phyloP scores from a whole-genome alignment of 2,888 invertebrate genomes.

The Campopleginae sp. region DNA sequence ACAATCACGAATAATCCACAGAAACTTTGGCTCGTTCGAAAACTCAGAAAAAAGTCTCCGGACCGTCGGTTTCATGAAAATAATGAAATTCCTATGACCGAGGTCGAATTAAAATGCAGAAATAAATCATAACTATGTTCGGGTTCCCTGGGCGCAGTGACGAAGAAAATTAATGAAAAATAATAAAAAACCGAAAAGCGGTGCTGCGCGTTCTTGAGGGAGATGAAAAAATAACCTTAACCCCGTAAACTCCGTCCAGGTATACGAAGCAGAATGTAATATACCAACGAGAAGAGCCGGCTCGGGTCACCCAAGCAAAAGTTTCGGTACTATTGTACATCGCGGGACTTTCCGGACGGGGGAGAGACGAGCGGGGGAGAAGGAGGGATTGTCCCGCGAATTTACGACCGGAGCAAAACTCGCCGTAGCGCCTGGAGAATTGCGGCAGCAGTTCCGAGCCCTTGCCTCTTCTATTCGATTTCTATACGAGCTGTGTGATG shows the following conservation, averaged over 20 bases:
- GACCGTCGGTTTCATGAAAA: neutral
- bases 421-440: slow-evolving; percentile 50
- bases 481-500: slow-evolving; percentile 24
- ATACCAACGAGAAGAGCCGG: slow-evolving; percentile 45
- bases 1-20: neutral
- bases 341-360: slow-evolving; percentile 43
- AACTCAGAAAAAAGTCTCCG: neutral
- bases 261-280: slow-evolving; percentile 63
- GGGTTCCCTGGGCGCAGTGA: neutral
- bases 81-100: neutral
- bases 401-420: slow-evolving; percentile 65
- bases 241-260: slow-evolving; percentile 52
- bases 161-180: neutral
- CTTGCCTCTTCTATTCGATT: slow-evolving; percentile 56
- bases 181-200: slow-evolving; percentile 11
- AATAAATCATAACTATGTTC: slow-evolving; percentile 2
- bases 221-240: neutral
- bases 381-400: slow-evolving; percentile 48
- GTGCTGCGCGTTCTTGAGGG: neutral
- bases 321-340: slow-evolving; percentile 60
- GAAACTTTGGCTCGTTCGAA: neutral
- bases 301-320: slow-evolving; percentile 45
- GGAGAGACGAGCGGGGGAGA: neutral
- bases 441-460: slow-evolving; percentile 47
- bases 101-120: neutral